Percentiles rank a stretch among this genome's conserved stretches.
Evolutionary conservation across 1,140 invertebrate genomes (phyloP).

Genomic region (Rhagoletis pomonella): DNA sequence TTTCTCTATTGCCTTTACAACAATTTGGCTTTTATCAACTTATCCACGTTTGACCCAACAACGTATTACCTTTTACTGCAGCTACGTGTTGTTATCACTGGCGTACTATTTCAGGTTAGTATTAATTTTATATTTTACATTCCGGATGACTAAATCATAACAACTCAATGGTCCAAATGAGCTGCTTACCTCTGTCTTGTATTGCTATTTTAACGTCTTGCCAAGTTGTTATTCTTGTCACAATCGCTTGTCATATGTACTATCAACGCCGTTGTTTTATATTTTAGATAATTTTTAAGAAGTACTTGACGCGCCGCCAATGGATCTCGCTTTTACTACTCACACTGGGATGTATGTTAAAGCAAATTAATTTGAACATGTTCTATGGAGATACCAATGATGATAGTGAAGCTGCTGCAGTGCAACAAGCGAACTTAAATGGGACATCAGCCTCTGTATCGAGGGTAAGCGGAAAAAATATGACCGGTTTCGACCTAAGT

Average conservation of each 20-base stretch:
- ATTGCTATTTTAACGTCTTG: too few species aligned
- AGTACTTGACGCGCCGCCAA: conserved; percentile 86
- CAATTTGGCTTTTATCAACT: conserved; percentile 93
- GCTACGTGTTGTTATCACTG: conserved; percentile 93
- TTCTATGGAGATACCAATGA: conserved; percentile 67
- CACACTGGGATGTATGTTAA: conserved; percentile 93
- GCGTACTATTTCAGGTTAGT: conserved; percentile 91
- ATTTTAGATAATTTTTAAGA: conserved; percentile 83
- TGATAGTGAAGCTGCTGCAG: conserved; percentile 62
- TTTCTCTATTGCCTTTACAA: conserved; percentile 96
- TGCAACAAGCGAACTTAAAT: neutral
- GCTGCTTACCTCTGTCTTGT: too few species aligned
- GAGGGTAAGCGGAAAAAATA: conserved; percentile 73
- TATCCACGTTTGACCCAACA: conserved; percentile 93
- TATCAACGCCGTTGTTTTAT: too few species aligned
- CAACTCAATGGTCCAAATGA: too few species aligned
- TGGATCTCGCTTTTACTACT: conserved; percentile 92
- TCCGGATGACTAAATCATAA: too few species aligned
- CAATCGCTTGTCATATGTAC: too few species aligned
- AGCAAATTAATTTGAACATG: conserved; percentile 84
- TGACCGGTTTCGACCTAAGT: conserved; percentile 77
- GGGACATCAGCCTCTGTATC: neutral
- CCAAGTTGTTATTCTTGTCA: too few species aligned
- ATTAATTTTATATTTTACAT: neutral
- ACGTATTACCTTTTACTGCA: conserved; percentile 96